phyloP scores from a whole-genome alignment of 1,140 invertebrate species.

The Melipona quadrifasciata region DNA sequence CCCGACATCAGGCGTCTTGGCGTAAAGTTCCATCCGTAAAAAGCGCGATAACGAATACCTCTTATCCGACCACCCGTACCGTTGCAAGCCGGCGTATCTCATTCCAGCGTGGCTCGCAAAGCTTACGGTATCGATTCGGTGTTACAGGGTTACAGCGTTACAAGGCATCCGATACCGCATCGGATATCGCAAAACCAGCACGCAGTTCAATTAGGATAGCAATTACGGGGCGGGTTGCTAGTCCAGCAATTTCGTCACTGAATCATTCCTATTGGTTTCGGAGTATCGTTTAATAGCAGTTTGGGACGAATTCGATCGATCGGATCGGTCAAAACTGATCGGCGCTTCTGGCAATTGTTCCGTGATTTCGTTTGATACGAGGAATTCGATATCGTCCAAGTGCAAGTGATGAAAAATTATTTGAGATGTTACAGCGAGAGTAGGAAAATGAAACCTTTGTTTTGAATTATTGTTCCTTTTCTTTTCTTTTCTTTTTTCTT shows the following conservation, averaged over 20 bases:
- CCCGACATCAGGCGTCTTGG: slow-evolving; percentile 33
- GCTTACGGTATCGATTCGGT: slow-evolving; percentile 45
- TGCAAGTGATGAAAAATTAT: too few relatives aligned
- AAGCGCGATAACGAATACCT: slow-evolving; percentile 56
- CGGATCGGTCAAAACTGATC: background rate
- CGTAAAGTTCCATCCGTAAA: slow-evolving; percentile 43
- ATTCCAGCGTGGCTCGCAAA: slow-evolving; percentile 50
- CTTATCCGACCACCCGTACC: slow-evolving; percentile 47
- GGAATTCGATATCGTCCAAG: background rate
- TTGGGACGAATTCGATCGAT: background rate
- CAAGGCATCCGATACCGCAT: slow-evolving; percentile 50
- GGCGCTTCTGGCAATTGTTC: background rate
- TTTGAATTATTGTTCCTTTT: too few relatives aligned
- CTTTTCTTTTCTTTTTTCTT: too few relatives aligned
- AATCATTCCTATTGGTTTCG: background rate
- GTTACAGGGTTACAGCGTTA: slow-evolving; percentile 53
- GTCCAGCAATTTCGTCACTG: slow-evolving; percentile 68
- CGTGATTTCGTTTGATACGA: background rate
- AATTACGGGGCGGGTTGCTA: slow-evolving; percentile 62
- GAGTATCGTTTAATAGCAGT: background rate
- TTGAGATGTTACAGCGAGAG: too few relatives aligned
- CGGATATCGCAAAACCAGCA: slow-evolving; percentile 37
- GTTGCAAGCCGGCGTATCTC: slow-evolving; percentile 49
- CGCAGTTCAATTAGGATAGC: slow-evolving; percentile 67
- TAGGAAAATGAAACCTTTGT: too few relatives aligned